These are phyloP conservation scores for Nymphicus hollandicus DNA, from an alignment of 2,113 vertebrate species.

Conservation along the genomic window DNA sequence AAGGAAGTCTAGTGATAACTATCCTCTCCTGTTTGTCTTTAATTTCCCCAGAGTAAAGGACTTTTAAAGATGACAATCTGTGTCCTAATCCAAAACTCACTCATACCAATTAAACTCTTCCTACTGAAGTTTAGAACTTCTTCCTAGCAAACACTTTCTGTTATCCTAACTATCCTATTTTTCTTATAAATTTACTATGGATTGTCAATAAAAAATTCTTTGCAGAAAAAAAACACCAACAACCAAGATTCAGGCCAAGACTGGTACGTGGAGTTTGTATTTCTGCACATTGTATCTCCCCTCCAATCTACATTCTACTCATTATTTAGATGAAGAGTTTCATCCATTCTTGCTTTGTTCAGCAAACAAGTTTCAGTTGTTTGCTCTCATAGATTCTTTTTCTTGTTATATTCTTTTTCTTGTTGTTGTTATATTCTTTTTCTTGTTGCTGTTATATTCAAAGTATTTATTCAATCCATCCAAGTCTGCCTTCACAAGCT, in stretches of 20 bases:
- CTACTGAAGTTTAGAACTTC: not conserved
- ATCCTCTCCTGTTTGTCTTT: not conserved
- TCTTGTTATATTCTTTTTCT: no score
- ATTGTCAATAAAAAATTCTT: not conserved
- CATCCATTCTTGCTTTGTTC: not conserved
- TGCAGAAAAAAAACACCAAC: no score
- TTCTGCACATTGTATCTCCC: fast-evolving
- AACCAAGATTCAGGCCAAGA: not conserved
- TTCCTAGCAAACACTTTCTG: not conserved
- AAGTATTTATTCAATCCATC: conserved; percentile 44
- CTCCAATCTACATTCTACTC: not conserved
- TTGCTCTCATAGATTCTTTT: fast-evolving
- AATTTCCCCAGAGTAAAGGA: not conserved
- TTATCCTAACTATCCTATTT: not conserved
- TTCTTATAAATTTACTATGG: not conserved
- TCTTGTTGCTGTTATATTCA: not conserved
- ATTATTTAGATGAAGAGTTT: not conserved
- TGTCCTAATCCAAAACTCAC: not conserved
- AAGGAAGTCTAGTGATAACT: not conserved
- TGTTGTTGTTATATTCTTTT: not conserved
- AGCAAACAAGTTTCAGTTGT: not conserved
- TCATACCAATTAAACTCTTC: not conserved
- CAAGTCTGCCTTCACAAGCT: not conserved
- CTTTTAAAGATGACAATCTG: not conserved
- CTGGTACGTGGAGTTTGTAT: not conserved